Conservation (phyloP, 2,797 vertebrate species). For the Tinamus major region DNA sequence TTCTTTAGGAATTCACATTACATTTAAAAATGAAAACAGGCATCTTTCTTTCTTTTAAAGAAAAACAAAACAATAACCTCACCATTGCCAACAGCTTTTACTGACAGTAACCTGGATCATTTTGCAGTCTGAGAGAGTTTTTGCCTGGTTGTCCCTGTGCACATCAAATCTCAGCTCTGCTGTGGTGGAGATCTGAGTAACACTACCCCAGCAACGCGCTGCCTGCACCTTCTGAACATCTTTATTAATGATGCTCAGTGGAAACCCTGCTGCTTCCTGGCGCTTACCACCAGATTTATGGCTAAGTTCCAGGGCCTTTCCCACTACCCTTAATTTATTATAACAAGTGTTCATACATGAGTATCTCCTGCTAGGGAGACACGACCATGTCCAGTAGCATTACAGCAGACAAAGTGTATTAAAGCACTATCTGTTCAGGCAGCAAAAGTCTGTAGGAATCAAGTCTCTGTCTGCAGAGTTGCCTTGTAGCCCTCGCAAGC, state of each 20-base stretch:
- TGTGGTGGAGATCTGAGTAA: neutral
- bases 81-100: neutral
- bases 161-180: conserved; percentile 23
- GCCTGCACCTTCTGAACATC: conserved; percentile 21
- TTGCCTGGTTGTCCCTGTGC: neutral
- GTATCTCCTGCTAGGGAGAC: accelerated
- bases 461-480: neutral
- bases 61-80: neutral
- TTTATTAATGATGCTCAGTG: conserved; percentile 47
- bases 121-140: neutral
- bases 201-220: neutral
- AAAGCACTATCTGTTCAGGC: neutral
- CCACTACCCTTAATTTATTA: neutral
- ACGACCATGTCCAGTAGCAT: accelerated
- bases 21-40: neutral
- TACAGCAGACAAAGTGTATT: neutral
- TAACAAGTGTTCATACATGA: neutral
- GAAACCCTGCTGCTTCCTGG: conserved; percentile 17
- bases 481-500: neutral
- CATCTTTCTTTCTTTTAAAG: neutral
- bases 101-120: neutral
- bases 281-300: conserved; percentile 23
- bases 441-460: neutral
- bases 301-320: conserved; percentile 29
- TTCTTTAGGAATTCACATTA: neutral